Percentiles rank a stretch among this genome's conserved stretches.
phyloP scores from a whole-genome alignment of 2,888 invertebrate genomes.

The Drosophila austrosaltans region DNA sequence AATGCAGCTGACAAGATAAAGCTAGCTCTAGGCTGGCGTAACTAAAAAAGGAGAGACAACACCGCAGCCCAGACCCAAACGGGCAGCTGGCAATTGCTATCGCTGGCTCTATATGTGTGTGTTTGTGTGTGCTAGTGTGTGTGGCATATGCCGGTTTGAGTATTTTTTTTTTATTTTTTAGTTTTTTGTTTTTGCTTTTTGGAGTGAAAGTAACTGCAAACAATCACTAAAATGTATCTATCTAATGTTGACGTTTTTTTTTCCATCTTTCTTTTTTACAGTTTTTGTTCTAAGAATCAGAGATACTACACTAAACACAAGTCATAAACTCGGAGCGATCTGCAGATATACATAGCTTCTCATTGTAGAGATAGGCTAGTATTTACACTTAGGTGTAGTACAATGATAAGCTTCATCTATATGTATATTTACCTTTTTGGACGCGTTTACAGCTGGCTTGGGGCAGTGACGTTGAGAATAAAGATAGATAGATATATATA shows the following conservation, averaged over 20 bases:
- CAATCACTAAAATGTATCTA: slow-evolving; percentile 61
- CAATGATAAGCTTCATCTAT: slow-evolving; percentile 48
- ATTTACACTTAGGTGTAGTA: slow-evolving; percentile 42
- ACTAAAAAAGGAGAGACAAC: slow-evolving; percentile 58
- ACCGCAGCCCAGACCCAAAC: slow-evolving; percentile 22
- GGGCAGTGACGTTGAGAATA: slow-evolving; percentile 11
- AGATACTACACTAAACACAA: background rate
- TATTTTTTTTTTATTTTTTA: slow-evolving; percentile 15
- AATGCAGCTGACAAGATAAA: slow-evolving; percentile 66
- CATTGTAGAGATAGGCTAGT: slow-evolving; percentile 46
- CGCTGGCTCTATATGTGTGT: slow-evolving; percentile 22
- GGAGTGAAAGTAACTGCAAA: slow-evolving; percentile 69
- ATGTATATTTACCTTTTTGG: slow-evolving; percentile 58
- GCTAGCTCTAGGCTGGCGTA: slow-evolving; percentile 32
- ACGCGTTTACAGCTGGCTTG: slow-evolving; percentile 53
- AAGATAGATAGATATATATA: slow-evolving; percentile 3
- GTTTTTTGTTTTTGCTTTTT: slow-evolving; percentile 42
- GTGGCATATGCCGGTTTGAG: slow-evolving; percentile 60
- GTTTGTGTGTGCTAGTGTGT: slow-evolving; percentile 26
- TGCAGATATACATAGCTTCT: slow-evolving; percentile 38
- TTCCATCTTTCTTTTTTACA: background rate
- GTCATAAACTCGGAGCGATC: slow-evolving; percentile 49
- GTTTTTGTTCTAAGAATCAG: slow-evolving; percentile 60
- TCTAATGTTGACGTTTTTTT: slow-evolving; percentile 39
- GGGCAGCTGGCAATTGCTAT: slow-evolving; percentile 44